Evolutionary conservation across 2,113 vertebrate species (phyloP).

Genomic region (Psittacus erithacus): DNA sequence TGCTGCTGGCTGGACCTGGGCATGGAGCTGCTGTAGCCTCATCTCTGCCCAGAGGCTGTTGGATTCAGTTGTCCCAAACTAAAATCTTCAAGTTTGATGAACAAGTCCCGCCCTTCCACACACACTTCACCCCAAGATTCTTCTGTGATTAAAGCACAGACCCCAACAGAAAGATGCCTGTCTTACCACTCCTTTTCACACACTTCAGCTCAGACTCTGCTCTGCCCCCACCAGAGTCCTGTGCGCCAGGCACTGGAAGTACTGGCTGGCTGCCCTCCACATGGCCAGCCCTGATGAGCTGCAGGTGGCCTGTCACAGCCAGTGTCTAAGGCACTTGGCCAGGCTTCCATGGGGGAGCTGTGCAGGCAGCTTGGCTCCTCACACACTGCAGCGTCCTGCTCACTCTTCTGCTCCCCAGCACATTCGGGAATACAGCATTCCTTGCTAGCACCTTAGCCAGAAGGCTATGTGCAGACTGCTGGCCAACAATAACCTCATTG

Average conservation of each 20-base stretch:
- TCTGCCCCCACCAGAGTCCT: not conserved
- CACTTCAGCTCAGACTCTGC: not conserved
- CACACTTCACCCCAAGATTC: rapidly evolving
- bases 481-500: conserved; percentile 32
- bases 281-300: not conserved
- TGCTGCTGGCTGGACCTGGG: not conserved
- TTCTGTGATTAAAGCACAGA: not conserved
- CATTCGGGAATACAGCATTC: not conserved
- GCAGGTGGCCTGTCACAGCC: conserved; percentile 18
- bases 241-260: not conserved
- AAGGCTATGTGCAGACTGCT: not conserved
- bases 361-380: not conserved
- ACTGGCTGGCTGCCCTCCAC: not conserved
- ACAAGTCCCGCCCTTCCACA: not conserved
- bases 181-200: not conserved
- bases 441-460: conserved; percentile 43
- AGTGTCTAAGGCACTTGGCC: not conserved
- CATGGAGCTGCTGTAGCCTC: not conserved
- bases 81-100: not conserved
- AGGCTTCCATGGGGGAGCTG: not conserved
- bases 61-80: not conserved
- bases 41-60: not conserved
- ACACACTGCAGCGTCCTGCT: not conserved
- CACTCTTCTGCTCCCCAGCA: not conserved
- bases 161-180: not conserved